Percentiles rank a stretch among this genome's conserved stretches.
phyloP scores from a whole-genome alignment of 2,797 vertebrate genomes.

The Centropyge bicolor region DNA sequence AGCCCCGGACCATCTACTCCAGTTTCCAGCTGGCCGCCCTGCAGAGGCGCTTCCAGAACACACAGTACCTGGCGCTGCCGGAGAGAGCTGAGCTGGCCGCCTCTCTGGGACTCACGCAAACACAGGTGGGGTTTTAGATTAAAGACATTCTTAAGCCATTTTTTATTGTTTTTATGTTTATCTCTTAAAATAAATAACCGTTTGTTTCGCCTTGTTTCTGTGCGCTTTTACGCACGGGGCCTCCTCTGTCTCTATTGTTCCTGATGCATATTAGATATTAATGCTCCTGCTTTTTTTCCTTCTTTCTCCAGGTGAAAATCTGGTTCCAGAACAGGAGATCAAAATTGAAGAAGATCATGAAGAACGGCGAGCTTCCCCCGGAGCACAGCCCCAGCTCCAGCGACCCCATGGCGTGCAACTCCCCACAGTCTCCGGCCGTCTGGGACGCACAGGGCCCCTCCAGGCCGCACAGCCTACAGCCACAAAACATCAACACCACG shows the following conservation, averaged over 20 bases:
- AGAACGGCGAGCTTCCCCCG: constrained; percentile 97
- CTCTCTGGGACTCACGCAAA: constrained; percentile 96
- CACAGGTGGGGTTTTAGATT: constrained; percentile 87
- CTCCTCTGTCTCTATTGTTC: not conserved
- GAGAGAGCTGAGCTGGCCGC: constrained; percentile 98
- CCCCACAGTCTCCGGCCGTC: constrained; percentile 96
- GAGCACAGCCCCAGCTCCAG: constrained; percentile 99
- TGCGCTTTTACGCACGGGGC: constrained; percentile 46
- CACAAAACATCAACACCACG: constrained; percentile 91
- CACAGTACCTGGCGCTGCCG: constrained; percentile 97
- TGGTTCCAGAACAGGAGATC: constrained; percentile 99
- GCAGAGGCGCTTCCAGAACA: constrained; percentile 98
- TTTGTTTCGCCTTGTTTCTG: not conserved
- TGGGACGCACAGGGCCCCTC: constrained; percentile 96
- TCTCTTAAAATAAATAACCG: not conserved
- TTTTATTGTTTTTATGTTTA: not conserved
- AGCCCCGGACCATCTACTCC: constrained; percentile 98
- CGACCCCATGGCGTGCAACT: constrained; percentile 99
- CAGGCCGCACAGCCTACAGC: constrained; percentile 94
- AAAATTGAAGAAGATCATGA: constrained; percentile 99
- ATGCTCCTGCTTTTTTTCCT: not conserved
- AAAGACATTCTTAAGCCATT: accelerated
- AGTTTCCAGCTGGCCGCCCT: constrained; percentile 98
- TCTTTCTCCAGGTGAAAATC: constrained; percentile 91
- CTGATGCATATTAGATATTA: not conserved